Conservation (phyloP, 1,140 invertebrate species). For the Tachypleus tridentatus region DNA sequence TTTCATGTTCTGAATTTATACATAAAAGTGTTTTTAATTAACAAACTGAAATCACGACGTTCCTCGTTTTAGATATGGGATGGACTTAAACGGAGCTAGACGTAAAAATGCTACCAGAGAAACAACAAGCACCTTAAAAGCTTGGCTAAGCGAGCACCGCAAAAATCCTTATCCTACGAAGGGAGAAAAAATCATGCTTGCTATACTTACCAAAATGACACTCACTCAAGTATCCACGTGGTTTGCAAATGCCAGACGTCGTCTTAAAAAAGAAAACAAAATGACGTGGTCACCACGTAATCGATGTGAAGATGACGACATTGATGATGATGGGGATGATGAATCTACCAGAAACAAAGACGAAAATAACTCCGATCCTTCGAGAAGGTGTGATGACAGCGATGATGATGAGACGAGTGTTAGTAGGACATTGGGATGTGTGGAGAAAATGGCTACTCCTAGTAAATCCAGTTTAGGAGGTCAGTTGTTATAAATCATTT, state of each 20-base stretch:
- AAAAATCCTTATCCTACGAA: conserved; percentile 59
- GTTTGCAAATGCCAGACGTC: conserved; percentile 45
- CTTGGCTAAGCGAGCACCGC: conserved; percentile 81
- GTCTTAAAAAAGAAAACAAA: conserved; percentile 48
- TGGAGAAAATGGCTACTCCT: no score
- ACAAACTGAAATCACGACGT: no score
- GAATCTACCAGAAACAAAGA: no score
- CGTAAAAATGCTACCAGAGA: conserved; percentile 95
- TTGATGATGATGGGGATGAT: conserved; percentile 10
- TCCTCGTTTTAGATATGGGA: conserved; percentile 53
- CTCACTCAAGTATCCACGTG: conserved; percentile 47
- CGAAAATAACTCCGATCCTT: not conserved
- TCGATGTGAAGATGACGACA: conserved; percentile 36
- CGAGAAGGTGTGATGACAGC: no score
- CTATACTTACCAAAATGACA: conserved; percentile 48
- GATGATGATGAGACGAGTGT: no score
- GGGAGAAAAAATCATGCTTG: conserved; percentile 47
- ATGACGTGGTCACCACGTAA: conserved; percentile 44
- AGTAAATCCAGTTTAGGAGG: no score
- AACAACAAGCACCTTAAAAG: conserved; percentile 89
- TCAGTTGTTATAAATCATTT: no score
- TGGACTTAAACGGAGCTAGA: conserved; percentile 74
- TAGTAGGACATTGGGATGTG: no score
- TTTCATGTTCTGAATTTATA: no score
- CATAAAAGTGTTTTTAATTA: no score